Conservation (phyloP, 1,140 invertebrate genomes). For the Lepidotrigona ventralis region DNA sequence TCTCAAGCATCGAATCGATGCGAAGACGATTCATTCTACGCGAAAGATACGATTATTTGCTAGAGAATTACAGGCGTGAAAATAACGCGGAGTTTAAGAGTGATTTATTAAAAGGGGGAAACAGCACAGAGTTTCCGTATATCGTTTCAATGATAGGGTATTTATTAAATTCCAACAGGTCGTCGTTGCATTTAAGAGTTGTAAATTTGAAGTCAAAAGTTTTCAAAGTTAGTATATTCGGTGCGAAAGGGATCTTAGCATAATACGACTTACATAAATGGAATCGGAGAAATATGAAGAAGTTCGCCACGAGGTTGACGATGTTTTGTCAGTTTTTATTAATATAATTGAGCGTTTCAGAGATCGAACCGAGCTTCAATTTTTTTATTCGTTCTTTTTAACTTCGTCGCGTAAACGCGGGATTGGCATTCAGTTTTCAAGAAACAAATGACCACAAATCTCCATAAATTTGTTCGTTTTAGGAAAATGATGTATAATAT, state of each 20-base stretch:
- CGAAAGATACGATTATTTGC: not conserved
- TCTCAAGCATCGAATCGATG: too few species aligned
- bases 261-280: conserved; percentile 10
- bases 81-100: not conserved
- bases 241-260: not conserved
- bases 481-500: too few species aligned
- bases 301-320: not conserved
- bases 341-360: too few species aligned
- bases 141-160: not conserved
- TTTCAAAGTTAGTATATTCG: not conserved
- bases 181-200: not conserved
- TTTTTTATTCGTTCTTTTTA: too few species aligned
- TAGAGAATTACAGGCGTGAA: not conserved
- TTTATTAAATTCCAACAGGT: not conserved
- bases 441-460: too few species aligned
- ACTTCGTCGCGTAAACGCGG: too few species aligned
- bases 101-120: not conserved
- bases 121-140: not conserved
- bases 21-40: too few species aligned
- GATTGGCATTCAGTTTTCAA: too few species aligned
- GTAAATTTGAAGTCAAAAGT: not conserved
- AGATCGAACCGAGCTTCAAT: too few species aligned
- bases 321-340: not conserved
- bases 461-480: too few species aligned
- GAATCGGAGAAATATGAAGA: not conserved